Evolutionary conservation across 1,140 invertebrate species (phyloP).

Genomic region (Tetramorium parvispinum): DNA sequence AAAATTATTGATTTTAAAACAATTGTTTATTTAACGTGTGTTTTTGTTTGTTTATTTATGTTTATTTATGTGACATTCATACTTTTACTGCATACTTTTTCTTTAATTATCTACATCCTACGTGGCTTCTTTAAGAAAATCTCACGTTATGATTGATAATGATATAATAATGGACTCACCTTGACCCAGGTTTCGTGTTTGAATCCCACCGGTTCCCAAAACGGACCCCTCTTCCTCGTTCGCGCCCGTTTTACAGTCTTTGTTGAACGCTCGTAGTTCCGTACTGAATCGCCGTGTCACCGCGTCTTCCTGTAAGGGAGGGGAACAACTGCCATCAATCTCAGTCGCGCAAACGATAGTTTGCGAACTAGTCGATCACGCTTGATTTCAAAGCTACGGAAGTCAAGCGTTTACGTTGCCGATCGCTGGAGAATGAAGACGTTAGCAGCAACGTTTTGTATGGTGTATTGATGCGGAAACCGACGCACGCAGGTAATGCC

Average conservation of each 20-base stretch:
- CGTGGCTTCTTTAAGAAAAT: background rate
- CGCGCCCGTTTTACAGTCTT: constrained; percentile 23
- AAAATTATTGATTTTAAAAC: background rate
- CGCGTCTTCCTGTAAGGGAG: constrained; percentile 47
- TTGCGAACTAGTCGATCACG: constrained; percentile 35
- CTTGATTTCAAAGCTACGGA: constrained; percentile 46
- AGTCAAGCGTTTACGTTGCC: background rate
- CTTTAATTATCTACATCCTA: background rate
- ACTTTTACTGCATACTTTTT: background rate
- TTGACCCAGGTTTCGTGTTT: constrained; percentile 68
- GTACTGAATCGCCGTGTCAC: constrained; percentile 1
- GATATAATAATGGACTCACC: constrained; percentile 32
- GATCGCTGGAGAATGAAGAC: constrained; percentile 46
- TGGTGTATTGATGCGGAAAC: background rate
- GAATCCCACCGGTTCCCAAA: constrained; percentile 61
- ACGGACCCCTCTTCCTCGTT: constrained; percentile 17
- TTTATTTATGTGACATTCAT: background rate
- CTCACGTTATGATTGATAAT: background rate
- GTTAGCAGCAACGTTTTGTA: constrained; percentile 24
- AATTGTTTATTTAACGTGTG: background rate
- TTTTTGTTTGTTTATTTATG: too few relatives aligned
- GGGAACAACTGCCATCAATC: constrained; percentile 68
- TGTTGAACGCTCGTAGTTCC: constrained; percentile 6
- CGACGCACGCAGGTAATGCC: background rate
- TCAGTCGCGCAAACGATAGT: constrained; percentile 53